Evolutionary conservation across 2,888 invertebrate species (phyloP).

Genomic region (Chalcosyrphus nemorum): DNA sequence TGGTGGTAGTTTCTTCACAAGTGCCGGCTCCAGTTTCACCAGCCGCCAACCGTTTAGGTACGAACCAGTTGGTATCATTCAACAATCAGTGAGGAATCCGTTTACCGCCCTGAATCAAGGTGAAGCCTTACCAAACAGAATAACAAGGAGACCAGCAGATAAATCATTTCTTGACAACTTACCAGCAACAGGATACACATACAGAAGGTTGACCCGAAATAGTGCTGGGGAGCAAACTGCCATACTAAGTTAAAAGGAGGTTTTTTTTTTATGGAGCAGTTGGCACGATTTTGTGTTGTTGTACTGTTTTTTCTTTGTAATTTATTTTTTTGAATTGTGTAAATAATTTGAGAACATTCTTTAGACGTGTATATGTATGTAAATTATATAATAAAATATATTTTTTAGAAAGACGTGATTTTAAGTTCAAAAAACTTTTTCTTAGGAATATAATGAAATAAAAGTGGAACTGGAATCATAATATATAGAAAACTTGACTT

Average conservation of each 20-base stretch:
- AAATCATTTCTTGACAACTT: slow-evolving; percentile 78
- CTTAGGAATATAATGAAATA: no score
- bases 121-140: slow-evolving; percentile 77
- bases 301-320: slow-evolving; percentile 2
- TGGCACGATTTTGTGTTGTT: background rate
- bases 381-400: slow-evolving; percentile 13
- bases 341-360: background rate
- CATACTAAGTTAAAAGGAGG: slow-evolving; percentile 38
- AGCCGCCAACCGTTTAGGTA: slow-evolving; percentile 77
- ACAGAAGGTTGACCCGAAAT: slow-evolving; percentile 34
- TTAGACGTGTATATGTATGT: slow-evolving; percentile 2
- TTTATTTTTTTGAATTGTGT: slow-evolving; percentile 42
- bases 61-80: slow-evolving; percentile 76
- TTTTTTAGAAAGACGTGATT: background rate
- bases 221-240: background rate
- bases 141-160: slow-evolving; percentile 56
- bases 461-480: no score
- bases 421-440: background rate
- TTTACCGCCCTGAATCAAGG: slow-evolving; percentile 80
- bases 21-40: slow-evolving; percentile 67
- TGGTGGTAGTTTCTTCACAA: slow-evolving; percentile 75
- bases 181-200: slow-evolving; percentile 59
- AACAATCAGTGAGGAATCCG: slow-evolving; percentile 78
- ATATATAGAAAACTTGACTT: no score
- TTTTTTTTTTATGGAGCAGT: background rate